Base-by-base conservation (phyloP, 2,113 vertebrate genomes). In the Sigmodon hispidus region DNA sequence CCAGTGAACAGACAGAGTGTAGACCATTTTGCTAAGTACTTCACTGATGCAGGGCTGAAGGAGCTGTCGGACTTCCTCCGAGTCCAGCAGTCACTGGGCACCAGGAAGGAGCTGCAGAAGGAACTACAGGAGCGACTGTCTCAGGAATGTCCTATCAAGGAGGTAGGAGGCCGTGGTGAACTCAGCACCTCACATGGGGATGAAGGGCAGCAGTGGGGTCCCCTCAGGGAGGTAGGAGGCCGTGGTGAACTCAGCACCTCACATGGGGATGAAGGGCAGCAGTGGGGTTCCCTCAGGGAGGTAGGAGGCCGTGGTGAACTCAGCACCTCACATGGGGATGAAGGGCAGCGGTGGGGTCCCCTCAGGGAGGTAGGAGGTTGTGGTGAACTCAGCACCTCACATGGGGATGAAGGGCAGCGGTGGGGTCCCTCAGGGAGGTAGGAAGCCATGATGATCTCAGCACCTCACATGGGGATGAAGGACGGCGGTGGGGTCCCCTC, bases 1-100 rank as follows among this genome's bases (percentile, higher is more conserved):
- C 99, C 99, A 90, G 98, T 98, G 95, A 99, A 99, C 97, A 98
- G 99, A 97, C 99, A 99, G 98, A 99, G 99, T 57, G 99, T 99
- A 97, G 99, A 99, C 96, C 99, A 99, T 97, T 99, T 99, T 97
- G 98, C 99, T 45, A 99, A 98, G 84, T 99, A 99, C 98, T 99
- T 99, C 96, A 99, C 98, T 34, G 99, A 99, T 21, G 99, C 99
- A 1, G 99, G 99, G 29, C 98, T 99, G n/a, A 99, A 99, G 97
- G 99, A 99, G 93, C 99, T 99, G 45, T 99, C 99, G 0, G 99
- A 99, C 95, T 99, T 99, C 95, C 98, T 99, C 83, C 98, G 99
- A 83, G 98, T 99, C 70, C 99, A 99, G 97, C 99, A 99, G 97
- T 98, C 99, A 48, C 98, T 99, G 97, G 99, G 99, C 94, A 99